Percentiles rank a stretch among this genome's conserved stretches.
Conservation (phyloP, 2,888 invertebrate genomes). For the Synergus gifuensis region DNA sequence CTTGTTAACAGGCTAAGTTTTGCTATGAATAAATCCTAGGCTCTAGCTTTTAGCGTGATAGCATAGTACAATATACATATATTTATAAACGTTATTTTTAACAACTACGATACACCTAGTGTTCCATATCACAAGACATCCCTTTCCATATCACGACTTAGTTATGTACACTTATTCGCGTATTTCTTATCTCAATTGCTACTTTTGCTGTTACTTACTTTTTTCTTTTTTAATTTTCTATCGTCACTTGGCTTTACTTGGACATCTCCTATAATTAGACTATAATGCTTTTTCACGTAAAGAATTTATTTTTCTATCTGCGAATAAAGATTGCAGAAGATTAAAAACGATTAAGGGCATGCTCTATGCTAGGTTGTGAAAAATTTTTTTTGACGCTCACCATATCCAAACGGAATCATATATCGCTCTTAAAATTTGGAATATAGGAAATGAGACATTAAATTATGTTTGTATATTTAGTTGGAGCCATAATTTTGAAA, state of each 20-base stretch:
- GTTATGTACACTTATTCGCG: slow-evolving; percentile 26
- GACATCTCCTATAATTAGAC: not conserved
- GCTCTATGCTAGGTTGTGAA: too few species aligned
- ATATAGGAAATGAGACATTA: too few species aligned
- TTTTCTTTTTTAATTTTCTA: slow-evolving; percentile 28
- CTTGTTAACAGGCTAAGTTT: slow-evolving; percentile 34
- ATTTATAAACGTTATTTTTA: slow-evolving; percentile 52
- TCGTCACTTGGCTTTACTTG: not conserved
- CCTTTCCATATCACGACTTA: slow-evolving; percentile 70
- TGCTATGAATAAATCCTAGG: slow-evolving; percentile 16
- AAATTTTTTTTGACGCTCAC: too few species aligned
- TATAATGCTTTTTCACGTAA: slow-evolving; percentile 1
- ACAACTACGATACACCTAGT: slow-evolving; percentile 63
- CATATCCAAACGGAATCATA: too few species aligned
- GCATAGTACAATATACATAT: slow-evolving; percentile 48
- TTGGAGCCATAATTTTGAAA: too few species aligned
- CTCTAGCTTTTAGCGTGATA: slow-evolving; percentile 50
- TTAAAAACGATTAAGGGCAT: not conserved
- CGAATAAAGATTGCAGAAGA: not conserved
- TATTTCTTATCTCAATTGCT: slow-evolving; percentile 35
- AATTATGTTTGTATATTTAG: too few species aligned
- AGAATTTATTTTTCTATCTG: not conserved
- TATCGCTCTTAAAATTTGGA: too few species aligned
- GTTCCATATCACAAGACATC: slow-evolving; percentile 70
- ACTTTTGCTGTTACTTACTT: slow-evolving; percentile 8